Conservation (phyloP, 2,888 invertebrate genomes). For the Hydrotaea cyrtoneurina region DNA sequence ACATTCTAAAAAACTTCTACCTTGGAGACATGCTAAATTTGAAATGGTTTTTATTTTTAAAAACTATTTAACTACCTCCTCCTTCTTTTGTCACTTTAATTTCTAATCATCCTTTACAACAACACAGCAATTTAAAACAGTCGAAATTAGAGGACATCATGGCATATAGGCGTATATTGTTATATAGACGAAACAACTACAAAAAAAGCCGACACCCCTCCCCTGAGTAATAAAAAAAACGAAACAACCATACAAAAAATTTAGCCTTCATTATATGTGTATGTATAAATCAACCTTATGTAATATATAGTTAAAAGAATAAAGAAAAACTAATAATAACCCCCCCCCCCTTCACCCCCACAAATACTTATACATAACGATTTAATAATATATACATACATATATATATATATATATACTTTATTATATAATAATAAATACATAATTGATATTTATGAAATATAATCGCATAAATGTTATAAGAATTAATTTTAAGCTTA, state of each 20-base stretch:
- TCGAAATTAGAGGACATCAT: no score
- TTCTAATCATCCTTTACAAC: no score
- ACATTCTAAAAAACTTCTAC: no score
- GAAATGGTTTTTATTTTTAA: no score
- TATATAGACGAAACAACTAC: no score
- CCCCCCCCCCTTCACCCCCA: no score
- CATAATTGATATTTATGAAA: slow-evolving; percentile 35
- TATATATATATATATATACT: slow-evolving; percentile 26
- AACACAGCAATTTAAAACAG: no score
- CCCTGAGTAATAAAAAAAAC: not conserved
- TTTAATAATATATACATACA: slow-evolving; percentile 27
- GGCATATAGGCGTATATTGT: no score
- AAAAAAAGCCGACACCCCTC: no score
- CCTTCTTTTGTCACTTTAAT: no score
- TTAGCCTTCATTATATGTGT: slow-evolving; percentile 30
- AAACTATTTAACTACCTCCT: no score
- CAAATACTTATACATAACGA: not conserved
- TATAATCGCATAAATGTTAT: slow-evolving; percentile 37
- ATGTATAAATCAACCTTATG: slow-evolving; percentile 37
- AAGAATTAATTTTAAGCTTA: slow-evolving; percentile 46
- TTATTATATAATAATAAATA: slow-evolving; percentile 10
- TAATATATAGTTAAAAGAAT: slow-evolving; percentile 49
- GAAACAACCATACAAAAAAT: not conserved
- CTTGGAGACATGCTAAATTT: no score
- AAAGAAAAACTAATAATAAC: slow-evolving; percentile 3